Evolutionary conservation across 2,888 invertebrate genomes (phyloP).

Genomic region (Pristionchus arcanus): DNA sequence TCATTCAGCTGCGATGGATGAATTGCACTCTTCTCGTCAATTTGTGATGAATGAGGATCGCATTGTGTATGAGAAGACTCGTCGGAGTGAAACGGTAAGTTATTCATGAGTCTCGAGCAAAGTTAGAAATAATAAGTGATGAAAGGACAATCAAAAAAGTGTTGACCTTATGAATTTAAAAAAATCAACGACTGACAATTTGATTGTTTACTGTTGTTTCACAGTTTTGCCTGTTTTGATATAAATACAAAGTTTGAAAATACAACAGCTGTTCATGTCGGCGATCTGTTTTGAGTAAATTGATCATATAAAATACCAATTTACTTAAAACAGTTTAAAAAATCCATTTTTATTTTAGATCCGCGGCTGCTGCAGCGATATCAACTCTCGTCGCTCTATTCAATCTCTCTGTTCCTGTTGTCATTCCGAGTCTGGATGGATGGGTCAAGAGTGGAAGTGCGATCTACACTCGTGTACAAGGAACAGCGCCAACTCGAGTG

Average conservation of each 20-base stretch:
- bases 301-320: no score
- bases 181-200: no score
- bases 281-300: no score
- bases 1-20: constrained; percentile 28
- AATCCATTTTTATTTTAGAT: neutral
- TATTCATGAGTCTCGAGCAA: neutral
- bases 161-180: no score
- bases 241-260: neutral
- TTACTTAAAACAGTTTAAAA: no score
- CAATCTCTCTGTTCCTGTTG: constrained; percentile 12
- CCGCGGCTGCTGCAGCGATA: neutral
- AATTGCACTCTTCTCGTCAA: neutral
- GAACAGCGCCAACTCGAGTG: neutral
- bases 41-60: constrained; percentile 25
- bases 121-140: neutral
- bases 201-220: no score
- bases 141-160: neutral
- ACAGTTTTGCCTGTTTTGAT: no score
- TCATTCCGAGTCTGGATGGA: neutral
- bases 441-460: constrained; percentile 15
- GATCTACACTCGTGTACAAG: neutral
- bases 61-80: neutral
- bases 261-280: no score
- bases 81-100: neutral
- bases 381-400: neutral